Conservation (phyloP, 2,113 vertebrate species). For the Phainopepla nitens region DNA sequence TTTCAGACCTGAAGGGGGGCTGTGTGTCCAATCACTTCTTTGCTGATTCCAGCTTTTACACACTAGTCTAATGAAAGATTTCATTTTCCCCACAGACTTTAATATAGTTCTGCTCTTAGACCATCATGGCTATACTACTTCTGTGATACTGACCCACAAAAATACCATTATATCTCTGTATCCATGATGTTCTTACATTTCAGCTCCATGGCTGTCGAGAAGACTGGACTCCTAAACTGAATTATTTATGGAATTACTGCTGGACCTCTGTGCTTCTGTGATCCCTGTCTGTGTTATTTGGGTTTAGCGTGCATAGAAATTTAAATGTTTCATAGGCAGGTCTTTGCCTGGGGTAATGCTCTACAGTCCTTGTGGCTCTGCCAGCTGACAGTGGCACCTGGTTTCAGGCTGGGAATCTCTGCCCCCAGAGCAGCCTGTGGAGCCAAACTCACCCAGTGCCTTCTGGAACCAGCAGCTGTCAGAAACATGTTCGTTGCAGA, state of each 20-base stretch:
- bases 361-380: neutral
- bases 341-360: neutral
- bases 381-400: neutral
- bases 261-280: neutral
- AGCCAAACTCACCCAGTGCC: neutral
- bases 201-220: neutral
- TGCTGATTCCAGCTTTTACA: neutral
- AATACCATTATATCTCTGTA: neutral
- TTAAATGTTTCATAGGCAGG: neutral
- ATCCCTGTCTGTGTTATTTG: neutral
- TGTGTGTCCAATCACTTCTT: neutral
- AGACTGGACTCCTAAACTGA: neutral
- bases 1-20: neutral
- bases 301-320: rapidly evolving
- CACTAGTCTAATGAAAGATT: neutral
- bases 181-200: neutral
- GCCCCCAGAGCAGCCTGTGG: neutral
- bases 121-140: neutral
- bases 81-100: neutral
- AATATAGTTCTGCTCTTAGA: neutral
- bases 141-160: neutral
- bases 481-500: neutral
- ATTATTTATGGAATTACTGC: neutral
- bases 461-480: conserved; percentile 5
- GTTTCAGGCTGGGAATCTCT: neutral